Evolutionary conservation across 1,140 invertebrate genomes (phyloP).

Genomic region (Hydropsyche tenuis): DNA sequence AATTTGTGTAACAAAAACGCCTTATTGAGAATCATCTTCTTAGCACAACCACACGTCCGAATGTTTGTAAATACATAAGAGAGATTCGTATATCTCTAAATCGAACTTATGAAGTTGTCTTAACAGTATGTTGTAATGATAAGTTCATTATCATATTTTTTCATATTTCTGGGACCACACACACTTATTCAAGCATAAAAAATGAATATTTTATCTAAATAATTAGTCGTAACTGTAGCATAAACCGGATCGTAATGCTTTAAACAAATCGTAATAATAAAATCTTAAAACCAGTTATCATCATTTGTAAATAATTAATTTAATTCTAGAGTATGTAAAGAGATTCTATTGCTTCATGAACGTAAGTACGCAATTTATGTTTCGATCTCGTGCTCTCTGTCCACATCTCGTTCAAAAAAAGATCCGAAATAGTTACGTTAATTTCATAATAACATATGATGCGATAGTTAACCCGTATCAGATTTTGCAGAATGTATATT

Average conservation of each 20-base stretch:
- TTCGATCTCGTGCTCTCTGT: too few relatives aligned
- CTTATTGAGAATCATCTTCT: background rate
- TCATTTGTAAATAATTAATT: conserved; percentile 19
- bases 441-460: too few relatives aligned
- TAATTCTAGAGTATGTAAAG: background rate
- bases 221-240: conserved; percentile 31
- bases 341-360: too few relatives aligned
- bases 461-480: too few relatives aligned
- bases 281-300: conserved; percentile 22
- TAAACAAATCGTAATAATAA: conserved; percentile 24
- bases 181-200: background rate
- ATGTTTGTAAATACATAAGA: background rate
- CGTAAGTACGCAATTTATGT: too few relatives aligned
- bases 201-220: conserved; percentile 29
- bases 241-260: conserved; percentile 28
- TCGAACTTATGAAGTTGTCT: background rate
- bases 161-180: conserved; percentile 21
- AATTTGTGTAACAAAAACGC: too few relatives aligned
- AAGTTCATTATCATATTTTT: background rate
- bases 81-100: background rate
- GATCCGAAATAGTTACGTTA: too few relatives aligned
- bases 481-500: too few relatives aligned
- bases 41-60: too few relatives aligned
- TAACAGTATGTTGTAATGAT: conserved; percentile 3
- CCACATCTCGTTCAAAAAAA: too few relatives aligned